Conservation (phyloP, 2,888 invertebrate genomes). For the Ditula angustiorana region DNA sequence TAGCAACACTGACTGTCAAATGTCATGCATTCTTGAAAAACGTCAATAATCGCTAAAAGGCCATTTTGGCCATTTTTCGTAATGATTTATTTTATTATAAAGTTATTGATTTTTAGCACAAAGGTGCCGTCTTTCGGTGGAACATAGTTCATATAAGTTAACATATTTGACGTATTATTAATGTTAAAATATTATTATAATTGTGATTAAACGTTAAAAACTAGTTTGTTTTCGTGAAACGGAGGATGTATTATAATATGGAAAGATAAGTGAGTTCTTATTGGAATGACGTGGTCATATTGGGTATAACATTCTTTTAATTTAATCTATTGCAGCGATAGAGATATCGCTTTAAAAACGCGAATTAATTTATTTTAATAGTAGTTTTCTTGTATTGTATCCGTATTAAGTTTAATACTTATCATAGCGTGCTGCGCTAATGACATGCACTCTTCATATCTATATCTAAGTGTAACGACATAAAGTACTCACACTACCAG, state of each 20-base stretch:
- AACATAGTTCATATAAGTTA: constrained; percentile 37
- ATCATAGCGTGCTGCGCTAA: neutral
- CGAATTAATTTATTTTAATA: neutral
- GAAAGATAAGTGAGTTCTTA: constrained; percentile 61
- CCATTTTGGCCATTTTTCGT: constrained; percentile 69
- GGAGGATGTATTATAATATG: constrained; percentile 49
- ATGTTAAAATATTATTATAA: constrained; percentile 38
- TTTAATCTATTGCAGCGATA: neutral
- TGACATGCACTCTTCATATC: neutral
- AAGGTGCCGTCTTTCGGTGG: constrained; percentile 50
- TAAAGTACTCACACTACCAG: too few species aligned
- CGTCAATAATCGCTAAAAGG: constrained; percentile 56
- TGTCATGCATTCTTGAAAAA: constrained; percentile 47
- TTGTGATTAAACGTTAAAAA: constrained; percentile 5
- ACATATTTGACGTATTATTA: constrained; percentile 38
- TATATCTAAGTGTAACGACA: too few species aligned
- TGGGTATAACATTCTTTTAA: neutral
- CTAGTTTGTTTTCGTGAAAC: constrained; percentile 39
- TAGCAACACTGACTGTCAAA: constrained; percentile 32
- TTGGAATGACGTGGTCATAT: constrained; percentile 67
- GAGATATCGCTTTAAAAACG: too few species aligned
- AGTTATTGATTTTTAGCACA: constrained; percentile 69
- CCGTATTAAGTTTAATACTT: neutral
- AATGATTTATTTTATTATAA: constrained; percentile 54
- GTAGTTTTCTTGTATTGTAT: neutral